Base-by-base conservation (phyloP, 1,140 invertebrate species). In the Temnothorax longispinosus region DNA sequence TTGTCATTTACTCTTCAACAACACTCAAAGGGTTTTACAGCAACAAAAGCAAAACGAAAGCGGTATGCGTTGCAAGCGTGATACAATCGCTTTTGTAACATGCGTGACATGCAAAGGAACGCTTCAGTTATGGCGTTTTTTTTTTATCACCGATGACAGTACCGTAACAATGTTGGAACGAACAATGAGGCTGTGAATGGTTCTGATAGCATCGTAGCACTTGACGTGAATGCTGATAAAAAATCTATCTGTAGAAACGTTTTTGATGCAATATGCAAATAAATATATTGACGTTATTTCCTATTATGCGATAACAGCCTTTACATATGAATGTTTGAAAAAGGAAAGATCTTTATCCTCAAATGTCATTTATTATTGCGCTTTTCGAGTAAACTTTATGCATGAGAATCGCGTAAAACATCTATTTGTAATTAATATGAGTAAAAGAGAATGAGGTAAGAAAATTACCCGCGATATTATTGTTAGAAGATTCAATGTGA, bases 41-140 rank as follows among this genome's bases (percentile, higher is more conserved):
- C 67, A 41, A 72, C 41, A 27, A 62, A 60, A 82, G 27, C 27
- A 58, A 58, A 72, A 74, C 58, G 10, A 84, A 84, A 84, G 80
- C 69, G 54, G 27, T 60, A 74, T 75, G 69, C 69, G 41, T 62
- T 75, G 41, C 69, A 67, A 60, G 69, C 69, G 80, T 50, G 80
- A 50, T 35, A 72, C n/a, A 84, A 74, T 50, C 32, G 44, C 69
- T 84, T 82, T 84, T 84, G 38, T 38, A 75, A 62, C 80, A 58
- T 74, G 69, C 69, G 67, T 82, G 80, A 82, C 80, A 60, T 84
- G 80, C 80, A 84, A 84, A 84, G 54, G 13, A 38, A 75, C n/a
- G 69, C 13, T 56, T 8, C 69, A 50, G 80, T 84, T 74, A 84
- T 84, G 7, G 13, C 41, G 44, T 75, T 74, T 84, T 75, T 74